These are phyloP conservation scores for Eulemur macaco DNA, from an alignment of 2,113 vertebrate species.

Conservation along the genomic window DNA sequence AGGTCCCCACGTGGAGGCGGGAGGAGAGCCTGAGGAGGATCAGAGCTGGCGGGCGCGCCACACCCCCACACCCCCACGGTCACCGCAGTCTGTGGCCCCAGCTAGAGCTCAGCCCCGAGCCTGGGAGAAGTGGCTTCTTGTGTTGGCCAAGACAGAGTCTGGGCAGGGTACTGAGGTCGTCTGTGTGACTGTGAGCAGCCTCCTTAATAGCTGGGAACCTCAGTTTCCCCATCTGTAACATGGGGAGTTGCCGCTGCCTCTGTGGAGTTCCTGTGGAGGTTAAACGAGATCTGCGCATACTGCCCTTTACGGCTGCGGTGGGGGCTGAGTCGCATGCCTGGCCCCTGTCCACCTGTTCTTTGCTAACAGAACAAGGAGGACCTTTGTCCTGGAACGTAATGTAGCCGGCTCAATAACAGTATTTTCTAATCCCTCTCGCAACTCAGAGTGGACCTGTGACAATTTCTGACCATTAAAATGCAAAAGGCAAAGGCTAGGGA, in stretches of 20 bases:
- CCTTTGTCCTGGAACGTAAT: neutral
- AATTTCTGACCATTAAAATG: neutral
- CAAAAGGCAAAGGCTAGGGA: neutral
- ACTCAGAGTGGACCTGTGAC: neutral
- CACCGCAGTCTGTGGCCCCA: neutral
- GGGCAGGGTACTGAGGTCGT: neutral
- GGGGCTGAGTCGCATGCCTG: neutral
- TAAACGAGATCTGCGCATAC: no score
- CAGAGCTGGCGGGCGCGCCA: neutral
- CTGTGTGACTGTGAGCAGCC: neutral
- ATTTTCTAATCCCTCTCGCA: neutral
- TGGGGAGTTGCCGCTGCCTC: no score
- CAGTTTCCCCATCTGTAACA: neutral
- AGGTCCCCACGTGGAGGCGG: fast-evolving
- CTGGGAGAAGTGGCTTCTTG: neutral
- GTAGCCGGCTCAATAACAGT: neutral
- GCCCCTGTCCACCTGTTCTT: neutral
- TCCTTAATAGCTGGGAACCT: neutral
- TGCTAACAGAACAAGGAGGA: neutral
- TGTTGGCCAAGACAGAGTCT: no score
- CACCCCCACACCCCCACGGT: neutral
- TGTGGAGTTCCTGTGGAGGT: no score
- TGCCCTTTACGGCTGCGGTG: neutral
- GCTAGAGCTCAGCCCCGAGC: no score
- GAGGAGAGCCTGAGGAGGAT: neutral